phyloP scores from a whole-genome alignment of 2,113 vertebrate species.

The Glareola pratincola region DNA sequence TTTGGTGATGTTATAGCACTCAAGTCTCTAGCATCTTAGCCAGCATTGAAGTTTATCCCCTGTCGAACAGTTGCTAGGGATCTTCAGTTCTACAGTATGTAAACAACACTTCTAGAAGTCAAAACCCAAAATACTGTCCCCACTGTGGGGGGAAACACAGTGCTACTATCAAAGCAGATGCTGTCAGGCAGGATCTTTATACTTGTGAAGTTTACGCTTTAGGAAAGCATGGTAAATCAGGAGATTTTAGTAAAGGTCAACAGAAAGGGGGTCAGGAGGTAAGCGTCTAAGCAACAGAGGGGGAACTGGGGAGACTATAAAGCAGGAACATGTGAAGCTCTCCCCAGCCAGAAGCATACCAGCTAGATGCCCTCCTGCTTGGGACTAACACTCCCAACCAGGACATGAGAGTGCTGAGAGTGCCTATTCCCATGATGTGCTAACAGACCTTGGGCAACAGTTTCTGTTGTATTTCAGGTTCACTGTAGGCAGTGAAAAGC shows the following conservation, averaged over 20 bases:
- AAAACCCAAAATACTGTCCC: background rate
- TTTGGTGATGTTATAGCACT: background rate
- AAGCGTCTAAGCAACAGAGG: background rate
- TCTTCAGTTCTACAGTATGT: background rate
- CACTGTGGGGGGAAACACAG: background rate
- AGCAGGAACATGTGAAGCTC: background rate
- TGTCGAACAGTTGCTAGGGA: background rate
- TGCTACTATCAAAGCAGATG: background rate
- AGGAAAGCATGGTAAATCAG: background rate
- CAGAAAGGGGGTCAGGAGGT: background rate
- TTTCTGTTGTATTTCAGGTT: background rate
- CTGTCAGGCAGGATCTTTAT: background rate
- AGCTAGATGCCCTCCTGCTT: background rate
- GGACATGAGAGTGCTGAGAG: background rate
- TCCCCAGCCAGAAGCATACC: background rate
- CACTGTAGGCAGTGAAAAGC: background rate
- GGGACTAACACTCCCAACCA: background rate
- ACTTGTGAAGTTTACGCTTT: background rate
- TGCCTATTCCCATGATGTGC: background rate
- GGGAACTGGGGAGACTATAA: background rate
- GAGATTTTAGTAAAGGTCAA: background rate
- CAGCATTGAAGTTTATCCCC: background rate
- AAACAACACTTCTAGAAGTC: background rate
- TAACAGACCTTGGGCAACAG: background rate
- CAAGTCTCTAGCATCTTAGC: background rate